phyloP scores from a whole-genome alignment of 2,113 vertebrate genomes.

The Salminus brasiliensis region DNA sequence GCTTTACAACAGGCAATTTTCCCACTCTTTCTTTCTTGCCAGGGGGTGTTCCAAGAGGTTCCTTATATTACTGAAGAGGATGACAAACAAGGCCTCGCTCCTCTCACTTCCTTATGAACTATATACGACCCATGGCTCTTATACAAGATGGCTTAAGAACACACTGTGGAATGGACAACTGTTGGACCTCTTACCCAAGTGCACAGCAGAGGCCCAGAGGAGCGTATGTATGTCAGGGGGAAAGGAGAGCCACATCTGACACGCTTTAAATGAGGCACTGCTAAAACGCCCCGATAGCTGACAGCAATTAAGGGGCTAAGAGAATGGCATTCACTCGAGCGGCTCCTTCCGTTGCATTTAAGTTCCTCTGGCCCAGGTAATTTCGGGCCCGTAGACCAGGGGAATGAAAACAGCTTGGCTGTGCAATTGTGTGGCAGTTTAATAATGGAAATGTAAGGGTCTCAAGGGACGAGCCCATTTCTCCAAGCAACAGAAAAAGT shows the following conservation, averaged over 20 bases:
- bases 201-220: not conserved
- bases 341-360: slow-evolving; percentile 38
- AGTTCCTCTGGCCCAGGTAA: slow-evolving; percentile 61
- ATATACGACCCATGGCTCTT: not conserved
- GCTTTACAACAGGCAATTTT: slow-evolving; percentile 51
- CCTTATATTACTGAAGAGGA: slow-evolving; percentile 32
- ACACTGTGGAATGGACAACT: not conserved
- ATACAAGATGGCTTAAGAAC: not conserved
- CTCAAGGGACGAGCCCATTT: slow-evolving; percentile 65
- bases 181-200: slow-evolving; percentile 7
- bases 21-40: not conserved
- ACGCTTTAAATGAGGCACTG: slow-evolving; percentile 32
- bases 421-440: slow-evolving; percentile 60
- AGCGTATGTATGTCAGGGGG: slow-evolving; percentile 18
- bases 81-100: slow-evolving; percentile 16
- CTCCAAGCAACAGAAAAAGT: slow-evolving; percentile 70
- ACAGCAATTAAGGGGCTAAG: slow-evolving; percentile 56
- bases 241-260: slow-evolving; percentile 28
- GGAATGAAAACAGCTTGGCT: slow-evolving; percentile 63
- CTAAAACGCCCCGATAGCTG: slow-evolving; percentile 40
- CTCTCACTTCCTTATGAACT: not conserved
- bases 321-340: slow-evolving; percentile 43
- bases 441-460: slow-evolving; percentile 71
- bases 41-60: slow-evolving; percentile 2
- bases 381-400: slow-evolving; percentile 60